Evolutionary conservation across 2,797 vertebrate species (phyloP), one percentile per base, ranked within the genome.

Genomic region (Rhodeus uyekii): DNA sequence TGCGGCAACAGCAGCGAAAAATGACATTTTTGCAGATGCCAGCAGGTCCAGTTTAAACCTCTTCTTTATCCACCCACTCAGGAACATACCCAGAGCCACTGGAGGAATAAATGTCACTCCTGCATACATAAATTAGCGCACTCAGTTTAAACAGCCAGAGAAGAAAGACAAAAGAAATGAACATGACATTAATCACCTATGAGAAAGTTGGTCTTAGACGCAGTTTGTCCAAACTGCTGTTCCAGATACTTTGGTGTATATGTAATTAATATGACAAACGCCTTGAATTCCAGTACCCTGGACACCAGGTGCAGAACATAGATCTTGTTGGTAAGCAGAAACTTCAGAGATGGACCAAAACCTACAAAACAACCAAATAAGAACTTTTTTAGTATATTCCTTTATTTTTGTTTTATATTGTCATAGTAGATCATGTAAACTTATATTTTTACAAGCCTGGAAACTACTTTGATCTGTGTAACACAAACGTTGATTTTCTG

Each of bases 211-310:
- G 95, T 91, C 68, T 93, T 95, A 24, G 96, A 96, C 58, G 95
- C 86, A 19, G 96, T 93, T 81, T 94, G 92, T 46, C 94, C 95
- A 75, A 96, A 99, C 82, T 99, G 97, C 82, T 98, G 96, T 80
- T 99, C 97, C 34, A 97, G 84, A 84, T 96, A 98, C 87, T 99
- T 99, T 80, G 97, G 93, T 48, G 95, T 73, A 80, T 96, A 98
- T 72, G 97, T 97, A 34, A 97, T 46, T 81, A 91, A 87, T 74
- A 96, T 96, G 38, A 95, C 90, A 75, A 96, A 94, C n/a, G 92
- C 89, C 86, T 86, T 98, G 75, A 94, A 74, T 48, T 95, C 90
- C 67, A 97, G n/a, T n/a, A n/a, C n/a, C n/a, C n/a, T n/a, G n/a
- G n/a, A n/a, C n/a, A n/a, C n/a, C n/a, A n/a, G n/a, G n/a, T n/a